A percentile compares a stretch with the other conserved stretches of the same genome.
Evolutionary conservation across 2,113 vertebrate genomes (phyloP).

Genomic region (Rhinolophus sinicus): DNA sequence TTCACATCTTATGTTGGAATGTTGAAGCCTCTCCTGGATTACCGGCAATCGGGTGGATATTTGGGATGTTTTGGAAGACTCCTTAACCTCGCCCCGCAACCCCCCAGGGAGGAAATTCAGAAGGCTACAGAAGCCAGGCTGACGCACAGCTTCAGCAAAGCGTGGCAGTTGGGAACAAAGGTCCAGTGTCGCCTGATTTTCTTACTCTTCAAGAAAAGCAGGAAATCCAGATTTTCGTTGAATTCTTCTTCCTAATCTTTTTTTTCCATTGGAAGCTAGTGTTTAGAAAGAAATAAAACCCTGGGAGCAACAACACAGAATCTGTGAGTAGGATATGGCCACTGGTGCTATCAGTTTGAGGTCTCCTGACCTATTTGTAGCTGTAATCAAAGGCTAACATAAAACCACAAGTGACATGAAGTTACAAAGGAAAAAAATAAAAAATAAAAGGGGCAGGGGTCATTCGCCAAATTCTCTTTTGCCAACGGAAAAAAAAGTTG

Average conservation of each 20-base stretch:
- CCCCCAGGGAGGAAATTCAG: neutral
- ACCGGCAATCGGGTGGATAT: neutral
- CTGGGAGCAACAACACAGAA: neutral
- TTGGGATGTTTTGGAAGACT: neutral
- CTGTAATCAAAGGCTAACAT: slow-evolving; percentile 9
- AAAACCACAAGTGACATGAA: slow-evolving; percentile 15
- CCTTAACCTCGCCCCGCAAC: neutral
- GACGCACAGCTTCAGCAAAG: neutral
- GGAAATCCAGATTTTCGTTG: neutral
- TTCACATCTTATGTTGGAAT: neutral
- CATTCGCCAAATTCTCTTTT: neutral
- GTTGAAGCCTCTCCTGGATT: neutral
- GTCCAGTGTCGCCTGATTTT: neutral
- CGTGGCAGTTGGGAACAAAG: neutral
- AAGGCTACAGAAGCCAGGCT: neutral
- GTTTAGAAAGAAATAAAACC: slow-evolving; percentile 23
- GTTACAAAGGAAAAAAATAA: neutral
- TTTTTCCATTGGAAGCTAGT: neutral
- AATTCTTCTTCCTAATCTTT: neutral
- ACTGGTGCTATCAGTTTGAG: neutral
- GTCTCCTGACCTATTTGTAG: neutral
- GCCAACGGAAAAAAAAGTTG: neutral
- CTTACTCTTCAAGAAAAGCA: slow-evolving; percentile 8
- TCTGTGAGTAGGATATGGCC: neutral
- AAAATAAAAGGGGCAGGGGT: neutral